Evolutionary conservation across 2,888 invertebrate species (phyloP), one percentile per base, ranked within the genome.

Genomic region (Gymnocheta viridis): DNA sequence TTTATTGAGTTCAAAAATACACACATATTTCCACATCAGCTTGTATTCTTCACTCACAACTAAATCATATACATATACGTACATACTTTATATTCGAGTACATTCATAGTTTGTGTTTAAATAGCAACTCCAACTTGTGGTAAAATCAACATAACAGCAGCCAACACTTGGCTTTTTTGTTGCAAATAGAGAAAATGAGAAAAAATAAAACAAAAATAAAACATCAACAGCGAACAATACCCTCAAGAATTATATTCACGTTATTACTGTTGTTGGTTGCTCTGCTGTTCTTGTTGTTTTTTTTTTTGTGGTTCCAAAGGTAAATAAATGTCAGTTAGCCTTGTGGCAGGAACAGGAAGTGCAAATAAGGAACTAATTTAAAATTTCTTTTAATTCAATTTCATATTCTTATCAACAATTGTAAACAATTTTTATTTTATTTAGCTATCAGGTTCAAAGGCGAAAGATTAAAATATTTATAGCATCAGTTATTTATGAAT

Each of bases 141-240:
- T 51, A 76, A 76, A 72, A 72, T 83, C 74, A 83, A 80, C 76
- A 72, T 56, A 58, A 74, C 73, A 74, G 70, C 69, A 79, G 73
- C 64, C 69, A 82, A 82, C 78, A 82, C 56, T 74, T 64, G 24
- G 32, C 6, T 35, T 9, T 60, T 60, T 22, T 38, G 66, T 67
- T 60, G 12, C 12, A 44, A 17, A 41, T 17, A 64, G 9, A 41
- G n/a, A 22, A 38, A n/a, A n/a, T n/a, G 14, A 64, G 22, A 62
- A 29, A n/a, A 41, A 22, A 12, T 14, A 56, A 9, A 49, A 41
- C 6, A 2, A 41, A 44, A 38, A 64, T 22, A 44, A 54, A 54
- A 54, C 17, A 60, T 29, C 51, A 32, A 83, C 35, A 47, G 35
- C 14, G 14, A 56, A 72, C 49, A 80, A 83, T 72, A 76, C 60